Evolutionary conservation across 2,888 invertebrate species (phyloP).

Genomic region (Caradrina kadenii): DNA sequence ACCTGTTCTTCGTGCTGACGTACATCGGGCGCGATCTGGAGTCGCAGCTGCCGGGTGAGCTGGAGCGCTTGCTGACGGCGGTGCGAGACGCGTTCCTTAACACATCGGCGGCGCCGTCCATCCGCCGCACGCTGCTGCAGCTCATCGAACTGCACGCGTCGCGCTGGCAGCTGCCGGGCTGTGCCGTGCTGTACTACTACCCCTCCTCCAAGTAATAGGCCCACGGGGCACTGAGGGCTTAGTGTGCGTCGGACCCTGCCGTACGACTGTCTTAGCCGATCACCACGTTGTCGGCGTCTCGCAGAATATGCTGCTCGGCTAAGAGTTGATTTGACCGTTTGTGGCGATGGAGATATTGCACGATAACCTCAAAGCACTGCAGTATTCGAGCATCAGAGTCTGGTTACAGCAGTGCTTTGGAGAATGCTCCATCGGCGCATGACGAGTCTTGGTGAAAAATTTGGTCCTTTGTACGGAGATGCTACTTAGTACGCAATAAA

Average conservation of each 20-base stretch:
- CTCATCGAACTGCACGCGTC: slow-evolving; percentile 97
- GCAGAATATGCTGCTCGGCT: slow-evolving; percentile 7
- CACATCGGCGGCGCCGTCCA: slow-evolving; percentile 93
- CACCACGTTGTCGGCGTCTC: neutral
- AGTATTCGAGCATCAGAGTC: neutral
- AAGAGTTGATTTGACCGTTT: slow-evolving; percentile 1
- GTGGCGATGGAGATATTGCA: slow-evolving; percentile 4
- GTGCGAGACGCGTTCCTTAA: slow-evolving; percentile 96
- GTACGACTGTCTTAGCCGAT: neutral
- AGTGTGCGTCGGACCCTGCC: neutral
- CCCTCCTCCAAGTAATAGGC: slow-evolving; percentile 91
- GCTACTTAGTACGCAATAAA: slow-evolving; percentile 3
- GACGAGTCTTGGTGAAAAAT: neutral
- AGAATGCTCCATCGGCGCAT: slow-evolving; percentile 2
- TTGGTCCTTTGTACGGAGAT: slow-evolving; percentile 31
- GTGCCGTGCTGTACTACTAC: slow-evolving; percentile 97
- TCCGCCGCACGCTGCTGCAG: slow-evolving; percentile 96
- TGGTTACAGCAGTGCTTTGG: neutral
- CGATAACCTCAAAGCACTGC: neutral
- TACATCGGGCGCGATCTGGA: slow-evolving; percentile 97
- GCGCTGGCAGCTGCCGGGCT: slow-evolving; percentile 97
- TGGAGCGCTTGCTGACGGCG: slow-evolving; percentile 94
- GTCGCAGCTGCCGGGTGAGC: slow-evolving; percentile 94
- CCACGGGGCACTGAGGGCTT: neutral
- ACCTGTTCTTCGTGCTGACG: slow-evolving; percentile 96